A percentile compares a stretch with the other conserved stretches of the same genome.
Evolutionary conservation across 2,113 vertebrate genomes (phyloP).

Genomic region (Pachycephala philippinensis): DNA sequence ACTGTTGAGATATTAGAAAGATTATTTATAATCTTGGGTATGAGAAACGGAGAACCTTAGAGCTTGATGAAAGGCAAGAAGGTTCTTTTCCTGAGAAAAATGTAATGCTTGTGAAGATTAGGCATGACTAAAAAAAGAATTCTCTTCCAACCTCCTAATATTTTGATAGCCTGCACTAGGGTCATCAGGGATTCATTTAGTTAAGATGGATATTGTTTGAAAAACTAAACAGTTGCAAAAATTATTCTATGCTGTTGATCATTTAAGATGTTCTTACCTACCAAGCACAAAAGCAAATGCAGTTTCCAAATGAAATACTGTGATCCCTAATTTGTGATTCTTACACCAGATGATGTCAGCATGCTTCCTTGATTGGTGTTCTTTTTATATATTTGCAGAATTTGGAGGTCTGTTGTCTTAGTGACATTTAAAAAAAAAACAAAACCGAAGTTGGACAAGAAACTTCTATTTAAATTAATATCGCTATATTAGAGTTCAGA

Average conservation of each 20-base stretch:
- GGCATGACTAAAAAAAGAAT: background rate
- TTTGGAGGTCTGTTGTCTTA: background rate
- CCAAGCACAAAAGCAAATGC: background rate
- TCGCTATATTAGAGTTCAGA: background rate
- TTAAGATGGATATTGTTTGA: background rate
- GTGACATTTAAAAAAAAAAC: background rate
- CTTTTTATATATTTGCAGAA: background rate
- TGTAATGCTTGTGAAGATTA: background rate
- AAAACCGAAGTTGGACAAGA: background rate
- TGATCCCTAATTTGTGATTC: background rate
- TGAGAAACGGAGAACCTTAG: slow-evolving; percentile 1
- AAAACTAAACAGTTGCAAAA: background rate
- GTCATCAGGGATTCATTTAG: background rate
- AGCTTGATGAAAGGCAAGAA: background rate
- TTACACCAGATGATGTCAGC: background rate
- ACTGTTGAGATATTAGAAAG: background rate
- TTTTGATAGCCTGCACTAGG: background rate
- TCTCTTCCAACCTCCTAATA: background rate
- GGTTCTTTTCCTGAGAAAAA: slow-evolving; percentile 25
- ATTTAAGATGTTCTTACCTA: background rate
- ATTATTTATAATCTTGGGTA: slow-evolving; percentile 1
- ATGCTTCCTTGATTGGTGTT: background rate
- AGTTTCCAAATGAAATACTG: background rate
- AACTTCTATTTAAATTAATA: background rate
- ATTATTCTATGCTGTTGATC: background rate